Evolutionary conservation across 2,797 vertebrate species (phyloP).

Genomic region (Bradypus variegatus): DNA sequence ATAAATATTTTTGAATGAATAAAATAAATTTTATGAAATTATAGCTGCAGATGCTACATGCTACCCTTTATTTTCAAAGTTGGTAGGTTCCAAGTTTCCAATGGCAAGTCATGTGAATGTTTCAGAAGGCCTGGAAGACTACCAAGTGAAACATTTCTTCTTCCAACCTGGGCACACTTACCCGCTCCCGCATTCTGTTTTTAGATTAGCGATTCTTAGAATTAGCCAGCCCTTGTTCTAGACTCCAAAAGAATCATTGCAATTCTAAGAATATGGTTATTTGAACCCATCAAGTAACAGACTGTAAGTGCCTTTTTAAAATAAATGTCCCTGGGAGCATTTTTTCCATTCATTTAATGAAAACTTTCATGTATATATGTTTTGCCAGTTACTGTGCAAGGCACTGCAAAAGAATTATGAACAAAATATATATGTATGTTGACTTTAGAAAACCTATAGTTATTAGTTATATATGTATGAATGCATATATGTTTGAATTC

Average conservation of each 20-base stretch:
- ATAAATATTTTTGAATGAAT: not conserved
- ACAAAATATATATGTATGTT: not conserved
- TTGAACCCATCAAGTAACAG: not conserved
- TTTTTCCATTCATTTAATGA: constrained; percentile 1
- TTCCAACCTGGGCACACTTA: not conserved
- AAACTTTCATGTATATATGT: not conserved
- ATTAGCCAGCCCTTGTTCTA: not conserved
- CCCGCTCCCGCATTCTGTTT: not conserved
- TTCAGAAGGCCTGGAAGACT: not conserved
- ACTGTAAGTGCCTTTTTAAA: not conserved
- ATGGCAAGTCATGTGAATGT: not conserved
- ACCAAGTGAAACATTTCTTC: not conserved
- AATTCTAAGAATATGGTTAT: not conserved
- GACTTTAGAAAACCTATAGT: not conserved
- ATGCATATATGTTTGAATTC: not conserved
- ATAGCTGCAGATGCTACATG: not conserved
- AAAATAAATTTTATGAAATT: not conserved
- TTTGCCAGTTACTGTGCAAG: not conserved
- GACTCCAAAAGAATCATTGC: not conserved
- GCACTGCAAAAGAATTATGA: not conserved
- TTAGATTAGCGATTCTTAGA: not conserved
- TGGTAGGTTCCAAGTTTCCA: not conserved
- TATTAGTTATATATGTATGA: not conserved
- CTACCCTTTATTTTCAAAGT: not conserved
- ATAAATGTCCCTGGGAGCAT: not conserved